Evolutionary conservation across 2,113 vertebrate species (phyloP).

Genomic region (Oenanthe melanoleuca): DNA sequence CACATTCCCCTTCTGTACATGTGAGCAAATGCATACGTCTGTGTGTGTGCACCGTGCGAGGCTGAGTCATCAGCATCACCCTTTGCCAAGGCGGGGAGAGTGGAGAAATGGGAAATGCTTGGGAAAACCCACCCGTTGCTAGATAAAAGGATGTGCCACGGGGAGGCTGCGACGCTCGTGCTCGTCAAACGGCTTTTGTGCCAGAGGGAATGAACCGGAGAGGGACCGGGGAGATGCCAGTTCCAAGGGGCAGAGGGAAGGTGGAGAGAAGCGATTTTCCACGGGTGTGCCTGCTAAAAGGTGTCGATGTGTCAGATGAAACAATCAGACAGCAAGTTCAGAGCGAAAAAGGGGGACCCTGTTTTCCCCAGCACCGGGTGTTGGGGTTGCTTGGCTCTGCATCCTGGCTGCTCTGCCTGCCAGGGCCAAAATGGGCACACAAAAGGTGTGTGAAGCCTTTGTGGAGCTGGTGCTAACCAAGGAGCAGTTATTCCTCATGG

Average conservation of each 20-base stretch:
- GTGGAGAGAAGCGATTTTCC: not conserved
- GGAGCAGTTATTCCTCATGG: not conserved
- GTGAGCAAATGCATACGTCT: not conserved
- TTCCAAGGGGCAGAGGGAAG: not conserved
- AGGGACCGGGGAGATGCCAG: not conserved
- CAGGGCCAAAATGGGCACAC: accelerated
- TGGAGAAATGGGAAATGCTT: not conserved
- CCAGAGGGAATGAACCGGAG: not conserved
- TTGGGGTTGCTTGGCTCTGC: not conserved
- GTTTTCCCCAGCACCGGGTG: accelerated
- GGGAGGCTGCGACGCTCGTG: not conserved
- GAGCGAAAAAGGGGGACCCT: accelerated
- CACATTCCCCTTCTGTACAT: not conserved
- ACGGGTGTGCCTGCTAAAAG: accelerated
- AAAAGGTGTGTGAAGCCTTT: not conserved
- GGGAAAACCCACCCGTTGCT: not conserved
- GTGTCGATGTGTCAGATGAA: not conserved
- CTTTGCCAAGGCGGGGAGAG: conserved; percentile 11
- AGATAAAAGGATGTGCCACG: not conserved
- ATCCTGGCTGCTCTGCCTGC: not conserved
- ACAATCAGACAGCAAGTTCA: not conserved
- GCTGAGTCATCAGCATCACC: conserved; percentile 18
- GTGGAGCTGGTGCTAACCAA: not conserved
- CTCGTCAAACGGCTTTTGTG: not conserved
- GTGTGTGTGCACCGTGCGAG: not conserved